Evolutionary conservation across 2,888 invertebrate species (phyloP).

Genomic region (Polyommatus icarus): DNA sequence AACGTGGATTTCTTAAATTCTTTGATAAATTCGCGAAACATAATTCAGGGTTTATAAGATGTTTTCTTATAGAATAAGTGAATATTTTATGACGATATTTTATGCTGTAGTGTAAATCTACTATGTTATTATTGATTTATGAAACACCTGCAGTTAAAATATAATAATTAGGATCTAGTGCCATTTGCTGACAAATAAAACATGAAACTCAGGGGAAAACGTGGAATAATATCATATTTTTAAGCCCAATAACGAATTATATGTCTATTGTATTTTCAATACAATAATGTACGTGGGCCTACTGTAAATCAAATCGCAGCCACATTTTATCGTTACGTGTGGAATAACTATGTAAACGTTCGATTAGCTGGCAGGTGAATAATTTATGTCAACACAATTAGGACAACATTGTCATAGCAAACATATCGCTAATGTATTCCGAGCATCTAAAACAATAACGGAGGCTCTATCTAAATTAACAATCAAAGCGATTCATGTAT

Average conservation of each 20-base stretch:
- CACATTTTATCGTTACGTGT: not conserved
- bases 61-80: not conserved
- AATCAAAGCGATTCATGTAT: slow-evolving; percentile 23
- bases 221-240: too few species aligned
- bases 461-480: slow-evolving; percentile 28
- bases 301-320: not conserved
- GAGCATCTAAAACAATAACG: slow-evolving; percentile 36
- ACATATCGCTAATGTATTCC: slow-evolving; percentile 32
- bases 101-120: not conserved
- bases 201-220: not conserved
- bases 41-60: slow-evolving; percentile 5
- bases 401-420: slow-evolving; percentile 30
- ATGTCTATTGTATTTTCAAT: not conserved
- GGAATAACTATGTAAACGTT: slow-evolving; percentile 25
- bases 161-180: not conserved
- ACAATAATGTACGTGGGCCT: not conserved
- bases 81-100: not conserved
- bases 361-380: slow-evolving; percentile 28
- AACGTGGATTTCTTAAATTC: slow-evolving; percentile 26
- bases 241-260: too few species aligned
- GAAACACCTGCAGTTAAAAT: not conserved
- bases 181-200: not conserved
- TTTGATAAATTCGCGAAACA: slow-evolving; percentile 4
- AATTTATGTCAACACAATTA: slow-evolving; percentile 27
- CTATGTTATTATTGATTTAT: not conserved